Conservation (phyloP, 1,140 invertebrate species). For the Gryon sp. region DNA sequence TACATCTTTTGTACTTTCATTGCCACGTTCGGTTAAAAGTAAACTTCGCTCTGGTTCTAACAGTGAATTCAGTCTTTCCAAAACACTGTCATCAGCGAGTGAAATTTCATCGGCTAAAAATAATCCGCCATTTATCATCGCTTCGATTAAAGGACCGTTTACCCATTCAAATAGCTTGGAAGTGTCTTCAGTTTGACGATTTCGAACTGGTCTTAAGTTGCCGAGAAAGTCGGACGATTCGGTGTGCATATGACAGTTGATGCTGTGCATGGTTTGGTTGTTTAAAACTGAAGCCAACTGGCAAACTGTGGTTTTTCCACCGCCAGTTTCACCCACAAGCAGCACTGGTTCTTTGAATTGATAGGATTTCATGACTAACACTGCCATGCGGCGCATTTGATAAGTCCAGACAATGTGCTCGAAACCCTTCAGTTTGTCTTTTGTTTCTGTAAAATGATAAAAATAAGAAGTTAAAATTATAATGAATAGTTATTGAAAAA, state of each 20-base stretch:
- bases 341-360: slow-evolving; percentile 96
- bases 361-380: slow-evolving; percentile 94
- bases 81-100: slow-evolving; percentile 98
- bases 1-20: slow-evolving; percentile 78
- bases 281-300: slow-evolving; percentile 89
- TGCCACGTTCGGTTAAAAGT: slow-evolving; percentile 93
- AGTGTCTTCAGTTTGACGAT: slow-evolving; percentile 79
- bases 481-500: too few relatives aligned
- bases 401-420: slow-evolving; percentile 96
- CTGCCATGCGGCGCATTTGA: slow-evolving; percentile 93
- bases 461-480: background rate
- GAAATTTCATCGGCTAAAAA: slow-evolving; percentile 99
- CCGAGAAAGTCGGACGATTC: slow-evolving; percentile 99
- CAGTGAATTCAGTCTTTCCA: slow-evolving; percentile 98
- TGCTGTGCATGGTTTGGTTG: slow-evolving; percentile 84
- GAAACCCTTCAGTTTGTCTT: slow-evolving; percentile 80
- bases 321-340: slow-evolving; percentile 98
- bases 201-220: slow-evolving; percentile 93
- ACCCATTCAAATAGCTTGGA: slow-evolving; percentile 96
- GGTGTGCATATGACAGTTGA: slow-evolving; percentile 99
- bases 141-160: slow-evolving; percentile 95
- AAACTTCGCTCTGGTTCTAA: slow-evolving; percentile 96
- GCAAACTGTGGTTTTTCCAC: slow-evolving; percentile 98
- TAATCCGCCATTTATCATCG: slow-evolving; percentile 92
- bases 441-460: slow-evolving; percentile 72